phyloP scores from a whole-genome alignment of 2,888 invertebrate genomes.

The Malacosoma neustria region DNA sequence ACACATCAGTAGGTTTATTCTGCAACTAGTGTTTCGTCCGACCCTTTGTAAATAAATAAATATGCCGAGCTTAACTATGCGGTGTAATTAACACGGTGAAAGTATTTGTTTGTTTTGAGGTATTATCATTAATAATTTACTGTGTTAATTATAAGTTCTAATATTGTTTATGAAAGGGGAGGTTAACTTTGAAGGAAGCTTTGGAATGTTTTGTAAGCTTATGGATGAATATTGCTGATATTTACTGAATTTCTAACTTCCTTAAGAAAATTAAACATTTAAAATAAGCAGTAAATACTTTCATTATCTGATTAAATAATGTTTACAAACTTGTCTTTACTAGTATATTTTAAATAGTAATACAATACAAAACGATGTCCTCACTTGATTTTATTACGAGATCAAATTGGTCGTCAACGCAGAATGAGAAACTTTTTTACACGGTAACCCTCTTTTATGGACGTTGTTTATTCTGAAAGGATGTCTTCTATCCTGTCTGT shows the following conservation, averaged over 20 bases:
- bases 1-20: background rate
- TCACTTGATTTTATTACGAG: slow-evolving; percentile 32
- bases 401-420: slow-evolving; percentile 33
- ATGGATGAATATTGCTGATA: no score
- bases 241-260: no score
- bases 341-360: slow-evolving; percentile 15
- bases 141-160: background rate
- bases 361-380: slow-evolving; percentile 22
- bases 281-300: no score
- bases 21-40: background rate
- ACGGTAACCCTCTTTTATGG: slow-evolving; percentile 34
- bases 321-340: slow-evolving; percentile 1
- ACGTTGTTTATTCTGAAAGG: slow-evolving; percentile 39
- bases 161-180: background rate
- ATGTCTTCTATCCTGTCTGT: slow-evolving; percentile 27
- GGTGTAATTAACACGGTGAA: background rate
- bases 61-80: background rate
- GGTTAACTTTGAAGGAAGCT: no score
- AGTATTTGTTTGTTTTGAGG: background rate
- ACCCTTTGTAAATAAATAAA: background rate
- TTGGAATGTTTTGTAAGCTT: no score
- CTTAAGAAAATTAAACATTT: no score
- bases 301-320: background rate
- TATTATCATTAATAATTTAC: background rate
- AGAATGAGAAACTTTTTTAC: slow-evolving; percentile 31